A percentile compares a stretch with the other conserved stretches of the same genome.
Conservation (phyloP, 2,113 vertebrate species). For the Falcunculus frontatus region DNA sequence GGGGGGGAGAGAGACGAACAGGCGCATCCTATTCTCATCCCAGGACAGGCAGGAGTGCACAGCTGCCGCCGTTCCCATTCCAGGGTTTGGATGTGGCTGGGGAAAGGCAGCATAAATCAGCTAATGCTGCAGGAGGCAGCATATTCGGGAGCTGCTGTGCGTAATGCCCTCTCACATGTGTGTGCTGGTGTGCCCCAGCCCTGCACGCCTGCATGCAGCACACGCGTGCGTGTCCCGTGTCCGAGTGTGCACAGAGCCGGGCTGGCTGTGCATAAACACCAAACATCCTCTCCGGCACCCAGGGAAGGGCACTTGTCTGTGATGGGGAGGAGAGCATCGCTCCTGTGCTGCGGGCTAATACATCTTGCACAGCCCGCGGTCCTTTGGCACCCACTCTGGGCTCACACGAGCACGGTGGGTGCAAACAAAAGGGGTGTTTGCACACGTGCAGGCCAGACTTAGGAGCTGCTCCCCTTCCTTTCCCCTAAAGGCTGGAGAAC, state of each 20-base stretch:
- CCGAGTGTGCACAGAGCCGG: background rate
- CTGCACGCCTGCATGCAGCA: background rate
- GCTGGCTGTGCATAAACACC: background rate
- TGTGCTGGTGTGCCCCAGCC: background rate
- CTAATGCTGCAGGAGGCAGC: conserved; percentile 37
- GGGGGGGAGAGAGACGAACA: background rate
- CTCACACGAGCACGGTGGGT: background rate
- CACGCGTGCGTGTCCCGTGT: background rate
- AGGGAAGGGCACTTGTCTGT: background rate
- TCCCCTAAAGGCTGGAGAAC: background rate
- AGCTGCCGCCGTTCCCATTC: conserved; percentile 20
- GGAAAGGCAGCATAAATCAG: conserved; percentile 46
- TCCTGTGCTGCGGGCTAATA: background rate
- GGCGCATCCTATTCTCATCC: conserved; percentile 37
- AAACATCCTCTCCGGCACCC: background rate
- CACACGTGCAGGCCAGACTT: background rate
- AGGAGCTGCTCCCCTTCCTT: background rate
- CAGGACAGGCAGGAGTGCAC: conserved; percentile 32
- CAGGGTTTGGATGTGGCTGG: conserved; percentile 10
- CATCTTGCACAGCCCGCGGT: background rate
- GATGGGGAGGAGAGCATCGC: background rate
- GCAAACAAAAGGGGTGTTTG: background rate
- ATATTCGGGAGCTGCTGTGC: background rate
- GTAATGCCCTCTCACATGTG: background rate
- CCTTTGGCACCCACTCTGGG: background rate